A percentile compares a stretch with the other conserved stretches of the same genome.
Conservation (phyloP, 2,888 invertebrate genomes). For the Polyploca ridens region DNA sequence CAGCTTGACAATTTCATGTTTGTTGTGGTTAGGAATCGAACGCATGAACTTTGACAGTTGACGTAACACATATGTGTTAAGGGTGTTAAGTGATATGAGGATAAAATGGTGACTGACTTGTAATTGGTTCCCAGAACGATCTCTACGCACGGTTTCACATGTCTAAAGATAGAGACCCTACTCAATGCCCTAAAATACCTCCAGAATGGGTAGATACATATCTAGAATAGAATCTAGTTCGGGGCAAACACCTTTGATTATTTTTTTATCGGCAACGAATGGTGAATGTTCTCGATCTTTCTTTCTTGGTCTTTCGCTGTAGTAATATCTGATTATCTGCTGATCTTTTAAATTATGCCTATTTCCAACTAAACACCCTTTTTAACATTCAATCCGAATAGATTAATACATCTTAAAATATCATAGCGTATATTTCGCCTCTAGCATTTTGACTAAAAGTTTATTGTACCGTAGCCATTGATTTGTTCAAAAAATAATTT, state of each 20-base stretch:
- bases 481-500: no score
- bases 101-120: neutral
- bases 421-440: no score
- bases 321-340: no score
- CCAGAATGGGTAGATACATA: neutral
- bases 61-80: neutral
- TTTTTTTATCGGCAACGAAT: neutral
- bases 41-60: neutral
- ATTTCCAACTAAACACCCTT: no score
- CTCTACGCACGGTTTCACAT: constrained; percentile 5
- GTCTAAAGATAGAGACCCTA: neutral
- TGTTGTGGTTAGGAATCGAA: neutral
- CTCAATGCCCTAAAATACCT: neutral
- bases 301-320: neutral
- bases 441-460: no score
- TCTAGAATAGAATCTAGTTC: neutral
- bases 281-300: neutral
- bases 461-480: no score
- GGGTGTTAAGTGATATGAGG: neutral
- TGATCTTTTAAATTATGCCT: no score
- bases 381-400: no score
- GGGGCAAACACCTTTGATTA: neutral
- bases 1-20: no score
- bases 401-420: no score
- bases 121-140: neutral